phyloP scores from a whole-genome alignment of 2,888 invertebrate species.

The Luperina nickerlii region DNA sequence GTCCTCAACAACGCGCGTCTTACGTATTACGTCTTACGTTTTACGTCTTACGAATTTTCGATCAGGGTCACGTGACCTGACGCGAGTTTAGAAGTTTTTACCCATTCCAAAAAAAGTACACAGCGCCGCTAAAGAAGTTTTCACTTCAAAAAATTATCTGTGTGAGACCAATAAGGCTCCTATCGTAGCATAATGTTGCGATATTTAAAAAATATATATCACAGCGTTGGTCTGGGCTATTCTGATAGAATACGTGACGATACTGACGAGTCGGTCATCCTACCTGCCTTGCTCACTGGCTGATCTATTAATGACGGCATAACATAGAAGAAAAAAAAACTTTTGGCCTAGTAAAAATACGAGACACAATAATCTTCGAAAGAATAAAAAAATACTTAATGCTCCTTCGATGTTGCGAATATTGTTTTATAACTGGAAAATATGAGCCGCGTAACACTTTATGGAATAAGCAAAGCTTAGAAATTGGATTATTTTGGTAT shows the following conservation, averaged over 20 bases:
- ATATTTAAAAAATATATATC: no score
- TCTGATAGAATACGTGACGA: neutral
- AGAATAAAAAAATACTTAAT: conserved; percentile 45
- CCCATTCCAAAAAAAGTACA: no score
- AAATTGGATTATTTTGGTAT: conserved; percentile 60
- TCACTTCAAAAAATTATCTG: no score
- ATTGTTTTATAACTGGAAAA: conserved; percentile 61
- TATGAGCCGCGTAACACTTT: conserved; percentile 50
- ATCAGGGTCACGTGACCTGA: no score
- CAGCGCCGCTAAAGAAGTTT: no score
- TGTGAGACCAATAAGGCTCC: no score
- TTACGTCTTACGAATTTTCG: no score
- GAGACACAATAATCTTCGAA: conserved; percentile 23
- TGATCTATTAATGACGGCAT: neutral
- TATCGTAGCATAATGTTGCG: no score
- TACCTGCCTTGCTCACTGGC: neutral
- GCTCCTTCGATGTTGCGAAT: conserved; percentile 45
- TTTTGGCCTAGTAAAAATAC: neutral
- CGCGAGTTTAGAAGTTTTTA: no score
- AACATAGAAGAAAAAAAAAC: neutral
- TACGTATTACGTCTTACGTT: no score
- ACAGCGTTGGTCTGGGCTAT: no score
- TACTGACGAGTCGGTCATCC: neutral
- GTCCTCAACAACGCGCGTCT: no score
- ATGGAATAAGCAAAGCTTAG: conserved; percentile 52